Evolutionary conservation across 23 tunicate genomes (phyloP).

Genomic region (Ciona savignyi): DNA sequence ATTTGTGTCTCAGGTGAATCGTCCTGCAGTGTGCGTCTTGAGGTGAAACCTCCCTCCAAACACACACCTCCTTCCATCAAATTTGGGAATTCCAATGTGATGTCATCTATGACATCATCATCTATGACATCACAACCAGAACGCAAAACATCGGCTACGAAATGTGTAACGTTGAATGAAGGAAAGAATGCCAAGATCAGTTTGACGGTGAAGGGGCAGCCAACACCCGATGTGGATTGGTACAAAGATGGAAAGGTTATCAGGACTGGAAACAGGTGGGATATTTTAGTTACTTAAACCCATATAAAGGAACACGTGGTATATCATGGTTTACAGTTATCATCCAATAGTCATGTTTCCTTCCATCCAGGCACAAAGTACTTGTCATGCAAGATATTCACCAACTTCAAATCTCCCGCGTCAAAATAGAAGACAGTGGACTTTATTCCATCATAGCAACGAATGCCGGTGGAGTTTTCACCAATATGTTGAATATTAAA

Average conservation of each 20-base stretch:
- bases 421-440: conserved; percentile 24
- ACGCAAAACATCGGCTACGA: conserved; percentile 3
- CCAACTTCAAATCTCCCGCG: conserved; percentile 26
- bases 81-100: conserved; percentile 6
- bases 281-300: no score
- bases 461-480: conserved; percentile 38
- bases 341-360: no score
- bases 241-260: conserved; percentile 36
- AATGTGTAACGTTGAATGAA: conserved; percentile 7
- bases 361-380: not conserved
- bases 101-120: not conserved
- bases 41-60: conserved; percentile 15
- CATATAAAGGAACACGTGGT: no score
- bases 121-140: not conserved
- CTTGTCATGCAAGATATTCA: not conserved
- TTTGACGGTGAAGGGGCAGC: conserved; percentile 31
- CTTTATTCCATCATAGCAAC: conserved; percentile 32
- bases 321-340: no score
- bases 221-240: conserved; percentile 56
- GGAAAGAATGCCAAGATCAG: conserved; percentile 35
- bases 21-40: conserved; percentile 43
- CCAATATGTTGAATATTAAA: conserved; percentile 10
- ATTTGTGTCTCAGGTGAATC: conserved; percentile 31
- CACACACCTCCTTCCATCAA: conserved; percentile 23
- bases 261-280: conserved; percentile 24